Conservation (phyloP, 1,140 invertebrate genomes). For the Tetramorium alpestre region DNA sequence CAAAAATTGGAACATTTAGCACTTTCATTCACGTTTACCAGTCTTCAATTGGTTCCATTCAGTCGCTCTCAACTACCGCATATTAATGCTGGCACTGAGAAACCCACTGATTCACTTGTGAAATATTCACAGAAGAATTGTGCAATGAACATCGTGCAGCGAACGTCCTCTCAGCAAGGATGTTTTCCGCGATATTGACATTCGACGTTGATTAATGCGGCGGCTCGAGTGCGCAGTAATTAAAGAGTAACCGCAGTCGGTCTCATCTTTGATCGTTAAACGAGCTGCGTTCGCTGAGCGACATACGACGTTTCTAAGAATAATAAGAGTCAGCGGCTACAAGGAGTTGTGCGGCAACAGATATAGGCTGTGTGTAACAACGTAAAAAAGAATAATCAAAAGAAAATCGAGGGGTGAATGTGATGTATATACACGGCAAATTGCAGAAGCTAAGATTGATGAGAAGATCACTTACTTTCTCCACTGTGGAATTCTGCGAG, state of each 20-base stretch:
- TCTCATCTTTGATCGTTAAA: slow-evolving; percentile 1
- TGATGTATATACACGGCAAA: slow-evolving; percentile 68
- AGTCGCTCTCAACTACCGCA: slow-evolving; percentile 21
- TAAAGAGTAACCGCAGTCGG: not conserved
- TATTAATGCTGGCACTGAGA: slow-evolving; percentile 26
- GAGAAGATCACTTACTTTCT: slow-evolving; percentile 86
- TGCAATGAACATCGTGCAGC: slow-evolving; percentile 61
- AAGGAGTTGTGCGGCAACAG: slow-evolving; percentile 74
- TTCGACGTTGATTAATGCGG: not conserved
- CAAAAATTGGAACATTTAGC: too few relatives aligned
- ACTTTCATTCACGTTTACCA: too few relatives aligned
- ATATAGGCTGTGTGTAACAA: slow-evolving; percentile 54
- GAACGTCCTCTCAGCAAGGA: slow-evolving; percentile 48
- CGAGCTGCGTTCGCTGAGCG: slow-evolving; percentile 29
- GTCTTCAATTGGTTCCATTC: slow-evolving; percentile 31
- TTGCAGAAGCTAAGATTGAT: slow-evolving; percentile 81
- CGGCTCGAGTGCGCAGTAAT: not conserved
- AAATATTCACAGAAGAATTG: slow-evolving; percentile 67
- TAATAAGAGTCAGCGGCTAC: slow-evolving; percentile 74
- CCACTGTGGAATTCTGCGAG: slow-evolving; percentile 86
- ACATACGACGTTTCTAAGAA: slow-evolving; percentile 4
- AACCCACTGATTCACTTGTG: slow-evolving; percentile 34
- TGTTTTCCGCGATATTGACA: slow-evolving; percentile 29
- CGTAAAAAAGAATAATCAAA: slow-evolving; percentile 12
- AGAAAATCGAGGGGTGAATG: slow-evolving; percentile 66